phyloP scores from a whole-genome alignment of 1,140 invertebrate species.

The Thereuonema tuberculata region DNA sequence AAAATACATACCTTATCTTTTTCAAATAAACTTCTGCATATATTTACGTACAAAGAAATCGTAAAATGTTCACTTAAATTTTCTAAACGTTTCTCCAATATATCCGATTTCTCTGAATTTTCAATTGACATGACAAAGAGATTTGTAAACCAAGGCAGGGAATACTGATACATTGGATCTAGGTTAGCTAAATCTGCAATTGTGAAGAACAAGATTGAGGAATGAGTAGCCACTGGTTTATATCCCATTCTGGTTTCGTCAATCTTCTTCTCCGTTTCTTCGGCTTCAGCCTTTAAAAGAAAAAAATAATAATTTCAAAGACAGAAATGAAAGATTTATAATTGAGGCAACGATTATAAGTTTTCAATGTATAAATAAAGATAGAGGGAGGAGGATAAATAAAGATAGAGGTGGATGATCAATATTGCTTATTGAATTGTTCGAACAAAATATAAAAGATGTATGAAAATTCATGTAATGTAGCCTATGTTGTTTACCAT shows the following conservation, averaged over 20 bases:
- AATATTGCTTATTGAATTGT: too few relatives aligned
- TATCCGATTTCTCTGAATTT: constrained; percentile 76
- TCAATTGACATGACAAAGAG: constrained; percentile 77
- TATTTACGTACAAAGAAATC: constrained; percentile 39
- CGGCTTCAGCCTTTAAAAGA: constrained; percentile 38
- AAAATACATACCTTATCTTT: constrained; percentile 35
- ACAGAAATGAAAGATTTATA: too few relatives aligned
- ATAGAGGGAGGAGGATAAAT: too few relatives aligned
- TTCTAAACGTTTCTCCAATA: constrained; percentile 50
- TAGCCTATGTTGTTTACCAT: too few relatives aligned
- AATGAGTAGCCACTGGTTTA: constrained; percentile 71
- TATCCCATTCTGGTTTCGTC: constrained; percentile 71
- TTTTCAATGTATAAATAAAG: too few relatives aligned
- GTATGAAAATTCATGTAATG: too few relatives aligned
- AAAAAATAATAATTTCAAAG: too few relatives aligned
- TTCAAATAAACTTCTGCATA: constrained; percentile 42
- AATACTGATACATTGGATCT: constrained; percentile 90
- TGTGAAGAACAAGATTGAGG: constrained; percentile 81
- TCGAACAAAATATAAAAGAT: too few relatives aligned
- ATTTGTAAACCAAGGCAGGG: constrained; percentile 85
- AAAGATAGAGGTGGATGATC: too few relatives aligned
- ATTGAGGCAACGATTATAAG: too few relatives aligned
- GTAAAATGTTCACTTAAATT: constrained; percentile 48
- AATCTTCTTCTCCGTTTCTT: constrained; percentile 75
- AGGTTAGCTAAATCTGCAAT: constrained; percentile 79